phyloP scores from a whole-genome alignment of 2,888 invertebrate genomes.

The Drosophila macrospina region DNA sequence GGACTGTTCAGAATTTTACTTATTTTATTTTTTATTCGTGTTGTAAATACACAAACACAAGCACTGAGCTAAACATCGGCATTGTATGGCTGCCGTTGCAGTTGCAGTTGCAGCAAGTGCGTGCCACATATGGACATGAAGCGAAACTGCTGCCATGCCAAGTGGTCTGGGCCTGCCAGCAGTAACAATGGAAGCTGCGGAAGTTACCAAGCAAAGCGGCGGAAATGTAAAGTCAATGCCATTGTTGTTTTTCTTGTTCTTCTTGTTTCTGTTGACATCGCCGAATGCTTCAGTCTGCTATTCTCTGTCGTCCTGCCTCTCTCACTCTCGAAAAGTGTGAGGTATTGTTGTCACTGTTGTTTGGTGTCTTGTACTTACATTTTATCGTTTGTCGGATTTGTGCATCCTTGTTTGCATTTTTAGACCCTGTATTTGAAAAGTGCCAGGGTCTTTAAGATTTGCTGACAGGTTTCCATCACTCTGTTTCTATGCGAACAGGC shows the following conservation, averaged over 20 bases:
- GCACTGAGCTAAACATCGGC: background rate
- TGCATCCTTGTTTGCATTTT: constrained; percentile 40
- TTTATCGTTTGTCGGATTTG: constrained; percentile 61
- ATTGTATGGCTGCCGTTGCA: constrained; percentile 23
- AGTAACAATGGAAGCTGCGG: constrained; percentile 54
- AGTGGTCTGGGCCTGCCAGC: constrained; percentile 38
- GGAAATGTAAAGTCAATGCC: constrained; percentile 80
- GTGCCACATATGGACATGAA: constrained; percentile 45
- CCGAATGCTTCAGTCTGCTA: constrained; percentile 1
- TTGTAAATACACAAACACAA: constrained; percentile 17
- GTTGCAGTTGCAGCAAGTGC: constrained; percentile 42
- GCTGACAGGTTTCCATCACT: too few relatives aligned
- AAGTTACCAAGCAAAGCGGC: constrained; percentile 72
- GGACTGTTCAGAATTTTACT: constrained; percentile 40
- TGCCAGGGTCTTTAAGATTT: too few relatives aligned
- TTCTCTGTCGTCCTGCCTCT: background rate
- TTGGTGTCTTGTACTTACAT: constrained; percentile 47
- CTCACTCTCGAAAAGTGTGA: constrained; percentile 29
- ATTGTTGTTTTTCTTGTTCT: constrained; percentile 31
- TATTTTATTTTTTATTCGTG: constrained; percentile 26
- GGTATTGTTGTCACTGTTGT: constrained; percentile 70
- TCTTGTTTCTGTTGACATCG: constrained; percentile 30
- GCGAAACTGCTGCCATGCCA: constrained; percentile 42
- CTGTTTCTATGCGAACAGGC: too few relatives aligned
- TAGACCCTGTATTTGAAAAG: too few relatives aligned